Evolutionary conservation across 2,113 vertebrate genomes (phyloP).

Genomic region (Xenopus laevis): DNA sequence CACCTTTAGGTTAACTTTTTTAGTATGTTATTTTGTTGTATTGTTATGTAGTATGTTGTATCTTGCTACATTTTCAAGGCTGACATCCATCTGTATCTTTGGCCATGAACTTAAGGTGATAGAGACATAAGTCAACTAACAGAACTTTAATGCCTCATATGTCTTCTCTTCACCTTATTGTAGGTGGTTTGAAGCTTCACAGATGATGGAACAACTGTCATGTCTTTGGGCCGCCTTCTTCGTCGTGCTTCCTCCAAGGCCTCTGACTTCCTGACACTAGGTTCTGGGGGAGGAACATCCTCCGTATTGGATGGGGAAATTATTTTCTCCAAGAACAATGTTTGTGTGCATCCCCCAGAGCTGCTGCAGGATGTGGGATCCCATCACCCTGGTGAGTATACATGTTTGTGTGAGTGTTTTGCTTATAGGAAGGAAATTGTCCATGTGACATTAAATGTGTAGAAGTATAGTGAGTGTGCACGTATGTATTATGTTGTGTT

Average conservation of each 20-base stretch:
- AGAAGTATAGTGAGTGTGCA: too few relatives aligned
- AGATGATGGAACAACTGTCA: constrained; percentile 86
- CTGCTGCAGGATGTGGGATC: constrained; percentile 80
- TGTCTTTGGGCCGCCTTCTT: constrained; percentile 98
- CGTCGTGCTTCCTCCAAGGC: constrained; percentile 92
- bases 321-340: constrained; percentile 97
- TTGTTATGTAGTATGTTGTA: too few relatives aligned
- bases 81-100: too few relatives aligned
- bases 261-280: constrained; percentile 91
- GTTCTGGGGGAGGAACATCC: constrained; percentile 62
- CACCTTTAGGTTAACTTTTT: too few relatives aligned
- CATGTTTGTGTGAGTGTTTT: neutral
- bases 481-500: too few relatives aligned
- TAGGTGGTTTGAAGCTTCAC: constrained; percentile 47
- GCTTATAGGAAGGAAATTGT: neutral
- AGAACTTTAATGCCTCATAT: too few relatives aligned
- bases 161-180: neutral
- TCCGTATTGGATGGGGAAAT: constrained; percentile 83
- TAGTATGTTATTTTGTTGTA: too few relatives aligned
- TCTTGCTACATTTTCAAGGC: too few relatives aligned
- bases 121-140: too few relatives aligned
- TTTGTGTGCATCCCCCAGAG: constrained; percentile 89
- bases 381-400: constrained; percentile 87
- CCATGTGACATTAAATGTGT: too few relatives aligned
- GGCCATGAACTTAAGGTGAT: too few relatives aligned